Evolutionary conservation across 2,888 invertebrate genomes (phyloP).

Genomic region (Cheilosia vulpina): DNA sequence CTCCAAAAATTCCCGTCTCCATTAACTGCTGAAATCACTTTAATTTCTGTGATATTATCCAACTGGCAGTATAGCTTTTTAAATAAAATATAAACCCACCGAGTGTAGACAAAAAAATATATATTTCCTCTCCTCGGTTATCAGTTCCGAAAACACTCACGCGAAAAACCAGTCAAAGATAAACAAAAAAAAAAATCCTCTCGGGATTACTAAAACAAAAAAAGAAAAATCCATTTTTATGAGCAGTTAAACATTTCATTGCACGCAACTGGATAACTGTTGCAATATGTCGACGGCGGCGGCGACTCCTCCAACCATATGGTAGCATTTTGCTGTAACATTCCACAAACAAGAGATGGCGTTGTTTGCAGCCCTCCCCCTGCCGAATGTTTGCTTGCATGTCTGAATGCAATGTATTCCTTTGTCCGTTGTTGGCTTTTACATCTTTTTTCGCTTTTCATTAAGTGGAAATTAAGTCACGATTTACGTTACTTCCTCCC

Average conservation of each 20-base stretch:
- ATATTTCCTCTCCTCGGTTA: conserved; percentile 15
- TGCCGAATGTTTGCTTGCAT: conserved; percentile 53
- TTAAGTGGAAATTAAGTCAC: conserved; percentile 67
- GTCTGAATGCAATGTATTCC: conserved; percentile 56
- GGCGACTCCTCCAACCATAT: conserved; percentile 38
- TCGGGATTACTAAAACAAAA: conserved; percentile 11
- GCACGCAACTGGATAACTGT: conserved; percentile 47
- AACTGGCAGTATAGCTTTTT: conserved; percentile 2
- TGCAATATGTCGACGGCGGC: conserved; percentile 3
- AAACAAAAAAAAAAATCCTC: conserved; percentile 42
- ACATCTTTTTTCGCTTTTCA: conserved; percentile 35
- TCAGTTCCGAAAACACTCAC: conserved; percentile 44
- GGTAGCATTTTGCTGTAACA: conserved; percentile 35
- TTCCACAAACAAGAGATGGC: conserved; percentile 43
- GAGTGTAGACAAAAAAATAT: background rate
- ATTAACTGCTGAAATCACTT: conserved; percentile 10
- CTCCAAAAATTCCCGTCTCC: background rate
- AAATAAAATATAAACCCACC: conserved; percentile 49
- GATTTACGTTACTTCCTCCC: conserved; percentile 39
- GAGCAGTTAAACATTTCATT: conserved; percentile 52
- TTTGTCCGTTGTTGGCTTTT: conserved; percentile 11
- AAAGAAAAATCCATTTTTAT: conserved; percentile 37
- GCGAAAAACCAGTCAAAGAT: conserved; percentile 35
- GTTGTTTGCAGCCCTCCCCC: conserved; percentile 29
- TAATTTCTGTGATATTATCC: conserved; percentile 14